phyloP scores from a whole-genome alignment of 2,888 invertebrate species.

The Eilema sororculum region DNA sequence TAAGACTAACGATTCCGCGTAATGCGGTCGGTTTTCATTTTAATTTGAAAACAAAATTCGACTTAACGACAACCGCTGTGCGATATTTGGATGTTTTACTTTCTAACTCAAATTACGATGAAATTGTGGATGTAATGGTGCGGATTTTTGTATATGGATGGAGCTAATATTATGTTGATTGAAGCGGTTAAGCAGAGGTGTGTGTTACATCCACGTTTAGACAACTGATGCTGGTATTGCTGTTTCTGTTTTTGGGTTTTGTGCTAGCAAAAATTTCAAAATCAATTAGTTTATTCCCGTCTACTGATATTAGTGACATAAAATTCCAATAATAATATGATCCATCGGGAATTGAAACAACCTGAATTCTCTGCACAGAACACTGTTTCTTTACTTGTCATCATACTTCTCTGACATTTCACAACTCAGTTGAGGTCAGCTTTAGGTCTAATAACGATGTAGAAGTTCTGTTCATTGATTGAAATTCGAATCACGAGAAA shows the following conservation, averaged over 20 bases:
- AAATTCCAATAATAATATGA: neutral
- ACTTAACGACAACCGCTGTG: conserved; percentile 66
- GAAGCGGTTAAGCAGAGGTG: neutral
- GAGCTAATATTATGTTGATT: neutral
- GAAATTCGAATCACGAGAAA: no score
- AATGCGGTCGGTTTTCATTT: conserved; percentile 81
- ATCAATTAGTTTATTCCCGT: no score
- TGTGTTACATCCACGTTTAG: neutral
- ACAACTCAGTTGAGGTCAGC: no score
- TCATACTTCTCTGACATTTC: no score
- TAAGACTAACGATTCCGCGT: conserved; percentile 83
- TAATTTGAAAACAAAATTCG: conserved; percentile 79
- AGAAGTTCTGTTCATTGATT: no score
- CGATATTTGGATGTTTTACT: conserved; percentile 47
- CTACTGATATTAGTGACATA: neutral
- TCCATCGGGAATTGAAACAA: neutral
- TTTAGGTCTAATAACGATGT: no score
- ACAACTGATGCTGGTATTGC: neutral
- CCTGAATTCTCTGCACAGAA: no score
- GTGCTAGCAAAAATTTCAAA: no score
- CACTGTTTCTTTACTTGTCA: no score
- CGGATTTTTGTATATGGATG: neutral
- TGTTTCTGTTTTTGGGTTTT: no score
- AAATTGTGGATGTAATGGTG: conserved; percentile 17
- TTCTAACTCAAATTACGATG: conserved; percentile 49